Base-by-base conservation (phyloP, 2,113 vertebrate genomes). In the Scortum barcoo region DNA sequence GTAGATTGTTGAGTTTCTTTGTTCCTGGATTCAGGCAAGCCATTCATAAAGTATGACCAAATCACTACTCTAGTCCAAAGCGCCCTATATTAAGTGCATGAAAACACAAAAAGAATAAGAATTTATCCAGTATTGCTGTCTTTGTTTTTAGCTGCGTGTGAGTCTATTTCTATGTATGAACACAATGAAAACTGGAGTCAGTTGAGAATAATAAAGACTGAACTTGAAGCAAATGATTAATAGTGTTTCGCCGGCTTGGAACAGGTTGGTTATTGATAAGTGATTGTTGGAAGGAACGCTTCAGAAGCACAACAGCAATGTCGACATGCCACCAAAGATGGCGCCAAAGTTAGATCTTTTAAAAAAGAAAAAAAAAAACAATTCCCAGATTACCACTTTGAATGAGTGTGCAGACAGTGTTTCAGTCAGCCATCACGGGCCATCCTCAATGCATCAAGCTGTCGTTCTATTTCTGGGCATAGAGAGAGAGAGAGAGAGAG, bases 391-490 rank as follows among this genome's bases (percentile, higher is more conserved):
- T 61, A 84, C 44, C 56, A 26, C 70, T 85, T 72, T 57, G 42
- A 86, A 78, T 75, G 76, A 67, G 78, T 16, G 72, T 54, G 72
- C 61, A 76, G 78, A 62, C 72, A 36, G 63, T 48, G 72, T 72
- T 83, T 82, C 66, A 72, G 38, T 78, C 86, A 63, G 83, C 87
- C 80, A 50, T 89, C 85, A 57, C 46, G 1, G 84, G 72, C 46
- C 85, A 48, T 88, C 73, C 63, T 79, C 85, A 6, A 90, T 89
- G 73, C 81, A 86, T 91, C 81, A 91, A 85, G 77, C 84, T 89
- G 89, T 86, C 78, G 38, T 75, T 87, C 83, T 90, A 86, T 90
- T 89, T 90, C 88, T 86, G 86, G 78, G 73, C 75, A 76, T 67
- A 0, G 62, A 68, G 46, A 42, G 38, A 78, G 86, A 88, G 73